Base-by-base conservation (phyloP, 2,888 invertebrate species). In the Phytoseiulus persimilis region DNA sequence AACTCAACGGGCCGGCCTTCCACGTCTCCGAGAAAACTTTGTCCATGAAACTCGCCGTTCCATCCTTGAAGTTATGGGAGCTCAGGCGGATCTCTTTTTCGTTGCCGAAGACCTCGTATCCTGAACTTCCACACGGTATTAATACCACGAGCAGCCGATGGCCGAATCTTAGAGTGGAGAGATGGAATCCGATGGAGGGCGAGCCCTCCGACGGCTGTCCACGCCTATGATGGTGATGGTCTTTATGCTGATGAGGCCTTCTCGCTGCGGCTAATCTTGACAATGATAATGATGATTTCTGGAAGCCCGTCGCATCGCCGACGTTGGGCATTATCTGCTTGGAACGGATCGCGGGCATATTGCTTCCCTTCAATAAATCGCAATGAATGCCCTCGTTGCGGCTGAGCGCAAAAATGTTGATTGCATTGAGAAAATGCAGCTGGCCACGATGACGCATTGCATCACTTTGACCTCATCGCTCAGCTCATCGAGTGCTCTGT, bases 321-420 rank as follows among this genome's bases (percentile, higher is more conserved):
- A 18, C 11, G 65, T 65, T 65, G 18, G 28, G 65, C 65, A 65
- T 65, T 23, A 65, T 65, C 9, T 65, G 5, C 65, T 65, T 39
- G 3, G 39, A 65, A 18, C 14, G 28, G 65, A 65, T 65, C 9
- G 65, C 18, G 65, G 65, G 65, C 65, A 23, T 65, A 65, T 65
- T 65, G 65, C 65, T 65, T 65, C 65, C 65, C 11, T 65, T 65
- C 65, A 65, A 65, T 65, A 65, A 65, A 65, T 65, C 65, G 65
- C 65, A 65, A 65, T 65, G 65, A 65, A 65, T 65, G 65, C 65
- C 65, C 65, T 65, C 65, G 65, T 65, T 65, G 65, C 65, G 65
- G 65, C 65, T 28, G 65, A 65, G 65, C 65, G 18, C 65, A 65
- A 65, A 65, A 65, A 65, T 65, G 65, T 65, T 65, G 65, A 65